Conservation (phyloP, 2,888 invertebrate species). For the Sphaerophoria rueppellii region DNA sequence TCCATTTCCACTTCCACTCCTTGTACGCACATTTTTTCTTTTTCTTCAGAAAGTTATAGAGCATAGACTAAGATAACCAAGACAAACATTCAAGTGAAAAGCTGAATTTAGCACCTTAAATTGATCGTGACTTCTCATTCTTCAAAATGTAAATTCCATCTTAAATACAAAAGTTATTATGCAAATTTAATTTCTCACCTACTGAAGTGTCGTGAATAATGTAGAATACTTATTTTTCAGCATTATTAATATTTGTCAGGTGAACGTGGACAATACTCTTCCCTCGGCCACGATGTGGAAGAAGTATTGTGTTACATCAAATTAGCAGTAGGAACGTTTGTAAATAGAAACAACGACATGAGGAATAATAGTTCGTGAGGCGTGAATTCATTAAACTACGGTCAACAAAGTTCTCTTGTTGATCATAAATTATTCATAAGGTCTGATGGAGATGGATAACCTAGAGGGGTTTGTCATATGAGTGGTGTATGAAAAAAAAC, state of each 20-base stretch:
- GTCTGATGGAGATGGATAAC: background rate
- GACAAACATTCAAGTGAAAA: slow-evolving; percentile 35
- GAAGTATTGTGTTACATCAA: slow-evolving; percentile 40
- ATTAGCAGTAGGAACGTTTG: slow-evolving; percentile 46
- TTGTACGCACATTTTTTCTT: too few relatives aligned
- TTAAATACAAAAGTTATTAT: slow-evolving; percentile 64
- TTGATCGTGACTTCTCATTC: slow-evolving; percentile 62
- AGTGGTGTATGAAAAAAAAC: background rate
- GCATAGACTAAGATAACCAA: background rate
- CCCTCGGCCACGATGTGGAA: slow-evolving; percentile 34
- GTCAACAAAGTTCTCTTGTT: slow-evolving; percentile 7
- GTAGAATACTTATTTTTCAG: slow-evolving; percentile 36
- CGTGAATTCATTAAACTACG: slow-evolving; percentile 28
- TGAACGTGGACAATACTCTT: slow-evolving; percentile 38
- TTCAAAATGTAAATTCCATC: slow-evolving; percentile 52
- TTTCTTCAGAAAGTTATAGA: too few relatives aligned
- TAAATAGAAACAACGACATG: background rate
- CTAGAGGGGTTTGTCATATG: background rate
- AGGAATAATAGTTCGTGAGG: slow-evolving; percentile 22
- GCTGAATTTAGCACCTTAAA: slow-evolving; percentile 58
- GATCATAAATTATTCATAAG: slow-evolving; percentile 30
- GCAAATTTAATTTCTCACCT: slow-evolving; percentile 67
- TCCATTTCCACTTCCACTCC: too few relatives aligned
- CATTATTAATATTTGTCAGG: slow-evolving; percentile 42
- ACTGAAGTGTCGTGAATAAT: slow-evolving; percentile 65